Evolutionary conservation across 2,113 vertebrate species (phyloP), one percentile per base, ranked within the genome.

Genomic region (Hippopotamus amphibius): DNA sequence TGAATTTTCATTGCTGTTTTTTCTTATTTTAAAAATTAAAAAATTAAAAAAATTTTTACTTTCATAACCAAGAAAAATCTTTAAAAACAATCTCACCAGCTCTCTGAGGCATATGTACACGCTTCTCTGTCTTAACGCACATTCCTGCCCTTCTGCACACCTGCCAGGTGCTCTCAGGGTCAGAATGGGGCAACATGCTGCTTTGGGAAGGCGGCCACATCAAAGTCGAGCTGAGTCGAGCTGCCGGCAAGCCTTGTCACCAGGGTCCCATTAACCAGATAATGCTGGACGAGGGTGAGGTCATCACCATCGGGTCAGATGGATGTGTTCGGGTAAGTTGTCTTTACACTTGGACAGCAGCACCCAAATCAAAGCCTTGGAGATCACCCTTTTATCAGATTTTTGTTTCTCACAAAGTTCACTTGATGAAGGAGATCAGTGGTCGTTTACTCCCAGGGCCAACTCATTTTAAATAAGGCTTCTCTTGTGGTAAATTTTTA

Each of bases 181-280:
- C 99, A 17, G 99, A 99, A 87, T 99, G 99, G 99, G 99, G 99
- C 33, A 99, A 99, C 98, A 97, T 99, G 98, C 98, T 99, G 93
- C 98, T 99, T 69, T 99, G 99, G 99, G 99, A 99, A 61, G 99
- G 98, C 0, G 99, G 99, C 26, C 98, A 99, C 90, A 99, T 99
- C 96, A 99, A 99, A 97, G 99, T 99, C 46, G 99, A 99, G 97
- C 98, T 99, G 76, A 99, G 99, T 90, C 98, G 98, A 26, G 96
- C 90, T 92, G 98, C 96, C 14, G 97, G 53, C 1, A 98, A 97
- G 59, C 98, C 92, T 24, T 99, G 99, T 98, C 99, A 99, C 22
- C 17, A 30, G 0, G 99, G 99, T 14, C 92, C 98, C 72, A 98
- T 99, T 88, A 99, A 98, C 97, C 99, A 99, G 28, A 98, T 99